Evolutionary conservation across 2,113 vertebrate genomes (phyloP), one percentile per base, ranked within the genome.

Genomic region (Calidris pygmaea): DNA sequence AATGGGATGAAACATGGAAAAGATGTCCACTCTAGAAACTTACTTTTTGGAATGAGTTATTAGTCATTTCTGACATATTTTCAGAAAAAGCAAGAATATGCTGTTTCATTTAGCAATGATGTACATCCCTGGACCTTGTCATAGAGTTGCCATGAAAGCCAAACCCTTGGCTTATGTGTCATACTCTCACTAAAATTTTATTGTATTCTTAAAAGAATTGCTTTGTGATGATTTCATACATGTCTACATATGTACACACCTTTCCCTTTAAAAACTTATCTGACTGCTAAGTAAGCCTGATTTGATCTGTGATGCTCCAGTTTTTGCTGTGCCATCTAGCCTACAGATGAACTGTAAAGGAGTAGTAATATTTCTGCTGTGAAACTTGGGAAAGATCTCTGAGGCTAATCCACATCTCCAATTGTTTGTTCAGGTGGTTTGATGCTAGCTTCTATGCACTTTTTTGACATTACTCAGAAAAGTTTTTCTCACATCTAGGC

Each of bases 361-460:
- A 94, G 72, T 93, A 87, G 53, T 20, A 72, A 24, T 56, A 56
- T 81, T 89, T 70, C 74, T 88, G 55, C 43, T 66, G 24, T 90
- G 72, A 75, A 96, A 74, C 9, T 60, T 68, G 45, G 71, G 39
- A 91, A 96, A 89, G 58, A 62, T 53, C 34, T 74, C 24, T 32
- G 30, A 58, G 85, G 55, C 21, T 86, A 77, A 93, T 26, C 17
- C 14, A 56, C 2, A 12, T 29, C 35, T 72, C 39, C 72, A 66
- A 19, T 35, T 96, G 62, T 97, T 98, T 96, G 32, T 96, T 96
- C 77, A 95, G 48, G 66, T 96, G 77, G 60, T 70, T 90, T 93
- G 73, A 79, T 79, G 75, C 34, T 88, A 76, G 6, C 43, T 85
- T 58, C 13, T 90, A 66, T 62, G 32, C 35, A 73, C 45, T 92